Base-by-base conservation (phyloP, 2,888 invertebrate genomes). In the Anoplius nigerrimus region DNA sequence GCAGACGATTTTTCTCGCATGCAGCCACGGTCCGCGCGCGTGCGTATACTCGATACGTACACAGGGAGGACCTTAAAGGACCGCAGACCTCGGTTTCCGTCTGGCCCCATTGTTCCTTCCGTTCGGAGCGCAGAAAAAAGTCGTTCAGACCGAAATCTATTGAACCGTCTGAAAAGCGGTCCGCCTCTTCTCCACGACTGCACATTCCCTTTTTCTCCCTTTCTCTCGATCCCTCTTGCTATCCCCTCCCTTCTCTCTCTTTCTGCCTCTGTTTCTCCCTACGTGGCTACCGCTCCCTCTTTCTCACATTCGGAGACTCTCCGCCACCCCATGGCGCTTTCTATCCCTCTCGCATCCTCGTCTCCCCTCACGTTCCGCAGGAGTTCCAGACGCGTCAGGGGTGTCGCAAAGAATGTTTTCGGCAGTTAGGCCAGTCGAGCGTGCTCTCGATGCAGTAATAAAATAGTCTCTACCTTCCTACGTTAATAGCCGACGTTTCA, bases 51-150 rank as follows among this genome's bases (percentile, higher is more conserved):
- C 52, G 8, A 55, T 21, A 16, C 22, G 51, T 57, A 56, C 58
- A 57, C 59, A 52, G 68, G n/a, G n/a, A 66, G 66, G 67, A 68
- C 43, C 69, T 66, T 70, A 68, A 57, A 74, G 66, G 48, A 62
- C 65, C 34, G 11, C 34, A 34, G 66, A 65, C 75, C 75, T 75
- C 68, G 80, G 76, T 76, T 82, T 80, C 79, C 81, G 78, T 72
- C 69, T 71, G 76, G 67, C 51, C 61, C 70, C 61, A 79, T 82
- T 82, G 76, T 82, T 75, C 78, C 73, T 69, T 74, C 70, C 69
- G 74, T 62, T 81, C 72, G 59, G 69, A 71, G 67, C 55, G 60
- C 70, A 69, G 71, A 76, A 76, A 76, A 75, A 70, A 56, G 57
- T 66, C 71, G 66, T 55, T 62, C 70, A 58, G 60, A 74, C 70